Evolutionary conservation across 2,113 vertebrate species (phyloP).

Genomic region (Entosphenus tridentatus): DNA sequence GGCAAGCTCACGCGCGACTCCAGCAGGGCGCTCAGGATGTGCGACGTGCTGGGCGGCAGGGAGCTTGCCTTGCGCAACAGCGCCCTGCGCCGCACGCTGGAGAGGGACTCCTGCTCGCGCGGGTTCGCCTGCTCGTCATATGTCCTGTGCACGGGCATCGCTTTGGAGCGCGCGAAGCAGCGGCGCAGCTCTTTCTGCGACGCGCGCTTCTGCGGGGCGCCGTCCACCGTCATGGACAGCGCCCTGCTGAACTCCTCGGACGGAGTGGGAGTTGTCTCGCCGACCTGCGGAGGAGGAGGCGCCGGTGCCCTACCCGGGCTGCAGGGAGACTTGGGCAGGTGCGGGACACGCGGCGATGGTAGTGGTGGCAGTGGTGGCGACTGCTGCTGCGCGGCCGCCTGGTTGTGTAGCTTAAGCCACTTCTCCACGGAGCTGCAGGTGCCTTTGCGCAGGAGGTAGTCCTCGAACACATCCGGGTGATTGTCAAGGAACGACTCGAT

Average conservation of each 20-base stretch:
- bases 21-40: slow-evolving; percentile 76
- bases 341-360: no score
- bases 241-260: slow-evolving; percentile 12
- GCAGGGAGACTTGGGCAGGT: not conserved
- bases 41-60: slow-evolving; percentile 68
- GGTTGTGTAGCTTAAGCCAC: slow-evolving; percentile 50
- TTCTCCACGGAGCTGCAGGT: slow-evolving; percentile 58
- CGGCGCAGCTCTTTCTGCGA: slow-evolving; percentile 81
- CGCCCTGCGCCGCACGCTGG: slow-evolving; percentile 61
- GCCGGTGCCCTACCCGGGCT: not conserved
- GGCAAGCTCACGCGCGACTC: slow-evolving; percentile 93
- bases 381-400: slow-evolving; percentile 17
- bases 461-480: slow-evolving; percentile 62
- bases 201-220: slow-evolving; percentile 41
- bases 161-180: slow-evolving; percentile 88
- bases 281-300: not conserved
- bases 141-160: slow-evolving; percentile 66
- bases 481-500: slow-evolving; percentile 90
- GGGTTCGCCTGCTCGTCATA: slow-evolving; percentile 80
- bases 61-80: slow-evolving; percentile 84
- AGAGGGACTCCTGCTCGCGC: slow-evolving; percentile 67
- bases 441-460: slow-evolving; percentile 55
- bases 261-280: no score
- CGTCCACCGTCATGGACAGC: slow-evolving; percentile 23
- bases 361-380: no score